These are phyloP conservation scores for Arothron firmamentum DNA, from an alignment of 2,113 vertebrate genomes.

Conservation along the genomic window DNA sequence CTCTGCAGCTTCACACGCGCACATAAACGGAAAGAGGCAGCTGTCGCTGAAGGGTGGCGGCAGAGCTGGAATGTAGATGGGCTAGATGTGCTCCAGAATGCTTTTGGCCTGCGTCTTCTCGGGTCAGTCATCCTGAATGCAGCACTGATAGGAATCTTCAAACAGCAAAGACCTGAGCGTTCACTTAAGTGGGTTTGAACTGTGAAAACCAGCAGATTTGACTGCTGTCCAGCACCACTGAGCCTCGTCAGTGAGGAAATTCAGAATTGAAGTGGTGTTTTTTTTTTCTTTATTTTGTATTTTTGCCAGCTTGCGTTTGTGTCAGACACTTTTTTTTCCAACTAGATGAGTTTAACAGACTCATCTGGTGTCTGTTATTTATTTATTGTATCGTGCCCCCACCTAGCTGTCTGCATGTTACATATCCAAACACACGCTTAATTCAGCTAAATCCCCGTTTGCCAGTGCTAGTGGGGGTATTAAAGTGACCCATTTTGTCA, in stretches of 20 bases:
- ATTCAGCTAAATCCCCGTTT: conserved; percentile 52
- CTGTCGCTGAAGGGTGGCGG: background rate
- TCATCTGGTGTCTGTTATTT: background rate
- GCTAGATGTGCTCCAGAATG: conserved; percentile 22
- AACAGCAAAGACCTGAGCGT: too few species aligned
- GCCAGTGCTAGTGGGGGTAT: conserved; percentile 47
- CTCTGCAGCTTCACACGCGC: too few species aligned
- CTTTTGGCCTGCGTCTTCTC: conserved; percentile 17
- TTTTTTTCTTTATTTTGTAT: too few species aligned
- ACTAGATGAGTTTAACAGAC: background rate
- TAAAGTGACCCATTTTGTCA: conserved; percentile 67
- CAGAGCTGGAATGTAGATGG: conserved; percentile 46
- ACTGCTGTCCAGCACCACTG: too few species aligned
- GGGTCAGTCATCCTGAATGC: conserved; percentile 20
- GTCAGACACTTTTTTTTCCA: background rate
- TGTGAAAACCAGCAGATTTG: too few species aligned
- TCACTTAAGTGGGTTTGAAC: too few species aligned
- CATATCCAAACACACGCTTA: conserved; percentile 40
- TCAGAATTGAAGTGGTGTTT: background rate
- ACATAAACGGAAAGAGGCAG: too few species aligned
- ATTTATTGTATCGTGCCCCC: background rate
- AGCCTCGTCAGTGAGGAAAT: background rate
- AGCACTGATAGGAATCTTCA: background rate
- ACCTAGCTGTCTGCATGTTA: conserved; percentile 24
- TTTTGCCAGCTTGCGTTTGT: background rate